Evolutionary conservation across 2,797 vertebrate genomes (phyloP), one percentile per base, ranked within the genome.

Genomic region (Discoglossus pictus): DNA sequence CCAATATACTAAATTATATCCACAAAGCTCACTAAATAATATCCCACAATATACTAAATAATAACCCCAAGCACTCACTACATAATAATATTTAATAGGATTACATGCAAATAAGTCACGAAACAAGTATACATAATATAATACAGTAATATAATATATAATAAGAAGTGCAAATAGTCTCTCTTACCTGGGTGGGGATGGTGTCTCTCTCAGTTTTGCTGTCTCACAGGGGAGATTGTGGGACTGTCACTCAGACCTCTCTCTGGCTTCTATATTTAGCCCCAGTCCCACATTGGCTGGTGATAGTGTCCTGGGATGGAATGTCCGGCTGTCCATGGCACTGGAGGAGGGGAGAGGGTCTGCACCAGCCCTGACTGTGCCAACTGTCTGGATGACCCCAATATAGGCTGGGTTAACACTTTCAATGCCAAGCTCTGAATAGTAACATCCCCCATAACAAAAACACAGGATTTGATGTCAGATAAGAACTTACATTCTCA

Each of bases 261-360:
- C 77, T 83, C 84, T 81, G 83, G 71, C 60, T 77, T 79, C 89
- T 90, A 91, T 88, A 87, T 86, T 87, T 91, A 91, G 83, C 1
- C n/a, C 27, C 77, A 71, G 78, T 66, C 75, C 80, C 53, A 75
- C 74, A 39, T 43, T 61, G 78, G 73, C 76, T 86, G 79, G 81
- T 82, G 69, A 61, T 69, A 61, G 65, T 72, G 64, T 66, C 73
- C 74, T 0, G 0, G 63, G 59, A 76, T 84, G 76, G 87, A 87
- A 87, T 84, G 80, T 73, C 65, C 52, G 61, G 70, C 62, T 68
- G 73, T 69, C 65, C 15, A 1, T 72, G 74, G 76, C 46, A 39
- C 27, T 3, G 13, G 34, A 15, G 20, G 10, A 48, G 27, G 27
- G 27, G 27, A 8, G 27, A 8, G 27, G 27, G 27, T 4, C 4